Percentiles rank a stretch among this genome's conserved stretches.
Conservation (phyloP, 2,797 vertebrate genomes). For the Petrocephalus sullivani region DNA sequence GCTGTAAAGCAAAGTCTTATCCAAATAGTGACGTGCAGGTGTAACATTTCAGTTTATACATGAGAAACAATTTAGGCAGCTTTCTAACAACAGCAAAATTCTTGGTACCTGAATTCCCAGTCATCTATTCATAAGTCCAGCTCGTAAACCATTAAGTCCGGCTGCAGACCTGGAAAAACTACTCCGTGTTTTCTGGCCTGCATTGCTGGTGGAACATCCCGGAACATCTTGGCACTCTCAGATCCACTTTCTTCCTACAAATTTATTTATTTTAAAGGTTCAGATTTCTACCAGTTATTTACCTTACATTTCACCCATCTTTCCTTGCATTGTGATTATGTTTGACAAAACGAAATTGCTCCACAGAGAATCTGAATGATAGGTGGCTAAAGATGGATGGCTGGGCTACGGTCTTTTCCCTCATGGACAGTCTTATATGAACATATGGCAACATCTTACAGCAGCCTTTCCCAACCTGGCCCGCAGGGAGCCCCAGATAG, state of each 20-base stretch:
- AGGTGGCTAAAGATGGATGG: background rate
- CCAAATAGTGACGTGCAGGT: background rate
- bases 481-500: background rate
- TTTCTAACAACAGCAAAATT: background rate
- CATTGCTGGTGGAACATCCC: background rate
- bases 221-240: background rate
- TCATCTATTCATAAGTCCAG: background rate
- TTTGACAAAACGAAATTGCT: background rate
- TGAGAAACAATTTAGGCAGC: background rate
- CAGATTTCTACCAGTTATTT: background rate
- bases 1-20: background rate
- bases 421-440: background rate
- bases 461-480: background rate
- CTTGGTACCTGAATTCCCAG: background rate
- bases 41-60: background rate
- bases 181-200: background rate
- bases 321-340: background rate
- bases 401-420: background rate
- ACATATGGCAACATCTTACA: background rate
- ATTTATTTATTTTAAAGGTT: background rate
- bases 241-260: background rate
- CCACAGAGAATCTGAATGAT: background rate
- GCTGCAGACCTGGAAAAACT: background rate
- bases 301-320: background rate
- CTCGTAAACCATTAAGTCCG: background rate